A percentile compares a stretch with the other conserved stretches of the same genome.
Conservation (phyloP, 1,140 invertebrate species). For the Gryon sp. region DNA sequence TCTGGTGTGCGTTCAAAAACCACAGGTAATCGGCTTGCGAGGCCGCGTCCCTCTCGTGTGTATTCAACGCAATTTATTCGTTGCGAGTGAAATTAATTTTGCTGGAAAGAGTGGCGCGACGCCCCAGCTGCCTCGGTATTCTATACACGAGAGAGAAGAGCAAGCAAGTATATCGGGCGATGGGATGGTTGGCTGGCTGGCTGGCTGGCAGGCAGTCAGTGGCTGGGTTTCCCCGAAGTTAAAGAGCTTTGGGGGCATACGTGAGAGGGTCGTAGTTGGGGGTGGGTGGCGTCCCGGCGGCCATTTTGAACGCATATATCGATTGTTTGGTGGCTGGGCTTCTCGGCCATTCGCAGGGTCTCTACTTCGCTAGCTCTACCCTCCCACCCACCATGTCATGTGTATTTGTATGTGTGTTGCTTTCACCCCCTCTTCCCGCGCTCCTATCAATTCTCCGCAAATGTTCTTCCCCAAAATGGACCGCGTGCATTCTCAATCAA, state of each 20-base stretch:
- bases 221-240: slow-evolving; percentile 74
- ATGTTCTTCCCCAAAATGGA: slow-evolving; percentile 23
- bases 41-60: slow-evolving; percentile 40
- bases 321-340: slow-evolving; percentile 80
- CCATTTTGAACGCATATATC: slow-evolving; percentile 81
- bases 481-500: slow-evolving; percentile 32
- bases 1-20: slow-evolving; percentile 26
- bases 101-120: slow-evolving; percentile 43
- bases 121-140: slow-evolving; percentile 47
- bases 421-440: slow-evolving; percentile 24
- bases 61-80: slow-evolving; percentile 58
- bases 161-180: slow-evolving; percentile 62
- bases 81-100: slow-evolving; percentile 63
- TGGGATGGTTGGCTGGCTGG: slow-evolving; percentile 72
- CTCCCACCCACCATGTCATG: slow-evolving; percentile 39
- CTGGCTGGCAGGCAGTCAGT: slow-evolving; percentile 73
- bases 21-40: slow-evolving; percentile 52
- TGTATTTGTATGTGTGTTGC: slow-evolving; percentile 61
- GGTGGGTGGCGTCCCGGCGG: slow-evolving; percentile 79
- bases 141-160: slow-evolving; percentile 58
- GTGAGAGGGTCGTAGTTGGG: slow-evolving; percentile 75
- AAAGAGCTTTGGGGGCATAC: slow-evolving; percentile 79
- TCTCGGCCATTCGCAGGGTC: slow-evolving; percentile 77
- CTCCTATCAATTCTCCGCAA: slow-evolving; percentile 37
- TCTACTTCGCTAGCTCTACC: slow-evolving; percentile 62